A percentile compares a stretch with the other conserved stretches of the same genome.
Conservation (phyloP, 1,140 invertebrate genomes). For the Gryon sp. region DNA sequence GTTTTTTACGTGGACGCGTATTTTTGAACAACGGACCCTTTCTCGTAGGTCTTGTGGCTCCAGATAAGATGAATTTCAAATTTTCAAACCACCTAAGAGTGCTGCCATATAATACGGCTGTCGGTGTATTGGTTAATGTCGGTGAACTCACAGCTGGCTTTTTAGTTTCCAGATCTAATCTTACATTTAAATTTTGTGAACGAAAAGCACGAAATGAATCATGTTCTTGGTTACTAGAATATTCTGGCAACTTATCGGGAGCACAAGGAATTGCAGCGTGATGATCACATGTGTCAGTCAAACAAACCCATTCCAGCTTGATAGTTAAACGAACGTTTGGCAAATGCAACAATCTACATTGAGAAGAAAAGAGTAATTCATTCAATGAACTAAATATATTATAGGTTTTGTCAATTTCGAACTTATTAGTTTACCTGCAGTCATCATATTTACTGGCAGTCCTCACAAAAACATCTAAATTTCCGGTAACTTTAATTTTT, state of each 20-base stretch:
- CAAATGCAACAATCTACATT: conserved; percentile 87
- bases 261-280: conserved; percentile 97
- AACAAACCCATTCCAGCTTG: conserved; percentile 94
- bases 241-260: conserved; percentile 97
- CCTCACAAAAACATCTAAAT: conserved; percentile 91
- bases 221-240: conserved; percentile 95
- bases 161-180: conserved; percentile 93
- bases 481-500: conserved; percentile 77
- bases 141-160: conserved; percentile 78
- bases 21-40: conserved; percentile 94
- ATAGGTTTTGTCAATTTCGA: background rate
- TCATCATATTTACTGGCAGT: conserved; percentile 99
- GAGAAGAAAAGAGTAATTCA: background rate
- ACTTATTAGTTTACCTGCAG: conserved; percentile 84
- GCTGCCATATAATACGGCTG: conserved; percentile 93
- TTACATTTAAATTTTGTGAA: conserved; percentile 92
- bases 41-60: conserved; percentile 95
- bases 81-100: conserved; percentile 97
- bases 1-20: conserved; percentile 89
- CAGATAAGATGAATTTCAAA: conserved; percentile 96
- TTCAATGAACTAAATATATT: background rate
- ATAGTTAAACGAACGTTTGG: conserved; percentile 92
- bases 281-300: conserved; percentile 97
- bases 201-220: conserved; percentile 95
- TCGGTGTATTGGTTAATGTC: conserved; percentile 85